Evolutionary conservation across 2,113 vertebrate species (phyloP).

Genomic region (Dicaeum eximium): DNA sequence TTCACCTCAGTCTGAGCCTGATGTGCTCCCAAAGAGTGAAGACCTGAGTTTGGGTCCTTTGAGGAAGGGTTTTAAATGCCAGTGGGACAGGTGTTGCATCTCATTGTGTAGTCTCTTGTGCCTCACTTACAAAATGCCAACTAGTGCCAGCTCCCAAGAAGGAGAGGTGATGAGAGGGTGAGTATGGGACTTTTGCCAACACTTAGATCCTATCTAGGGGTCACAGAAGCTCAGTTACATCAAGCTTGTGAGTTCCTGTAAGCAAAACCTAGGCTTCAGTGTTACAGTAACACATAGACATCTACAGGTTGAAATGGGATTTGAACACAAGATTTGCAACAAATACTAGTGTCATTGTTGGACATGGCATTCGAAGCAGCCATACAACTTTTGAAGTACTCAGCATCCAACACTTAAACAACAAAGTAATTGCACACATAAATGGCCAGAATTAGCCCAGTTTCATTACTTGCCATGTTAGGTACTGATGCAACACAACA

Average conservation of each 20-base stretch:
- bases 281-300: neutral
- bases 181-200: neutral
- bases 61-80: neutral
- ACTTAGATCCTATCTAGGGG: neutral
- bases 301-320: neutral
- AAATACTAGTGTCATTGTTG: neutral
- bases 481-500: neutral
- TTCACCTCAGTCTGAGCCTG: neutral
- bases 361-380: fast-evolving
- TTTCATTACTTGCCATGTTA: neutral
- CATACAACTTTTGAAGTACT: neutral
- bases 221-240: neutral
- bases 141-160: neutral
- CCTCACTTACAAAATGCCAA: neutral
- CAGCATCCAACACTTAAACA: neutral
- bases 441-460: neutral
- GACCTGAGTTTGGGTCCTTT: neutral
- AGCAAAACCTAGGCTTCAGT: neutral
- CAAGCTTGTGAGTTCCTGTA: neutral
- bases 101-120: neutral
- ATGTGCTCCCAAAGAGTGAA: neutral
- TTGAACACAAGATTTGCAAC: neutral
- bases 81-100: neutral
- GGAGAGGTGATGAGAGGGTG: neutral
- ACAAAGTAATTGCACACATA: neutral